phyloP scores from a whole-genome alignment of 2,888 invertebrate species.

The Drosophila nigritarsus region DNA sequence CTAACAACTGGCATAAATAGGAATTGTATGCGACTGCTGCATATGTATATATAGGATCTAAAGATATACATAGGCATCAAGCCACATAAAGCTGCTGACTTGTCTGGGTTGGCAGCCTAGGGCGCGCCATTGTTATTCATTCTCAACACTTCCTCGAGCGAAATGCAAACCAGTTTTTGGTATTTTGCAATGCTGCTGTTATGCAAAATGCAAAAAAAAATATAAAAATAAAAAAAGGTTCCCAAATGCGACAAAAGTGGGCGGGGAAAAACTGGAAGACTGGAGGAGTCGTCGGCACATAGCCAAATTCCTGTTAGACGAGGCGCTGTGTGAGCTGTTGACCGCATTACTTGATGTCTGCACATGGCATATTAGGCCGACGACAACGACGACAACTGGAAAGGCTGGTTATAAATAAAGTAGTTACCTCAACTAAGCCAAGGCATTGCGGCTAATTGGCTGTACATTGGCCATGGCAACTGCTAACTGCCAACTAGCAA shows the following conservation, averaged over 20 bases:
- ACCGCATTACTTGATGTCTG: conserved; percentile 62
- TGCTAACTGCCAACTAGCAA: conserved; percentile 27
- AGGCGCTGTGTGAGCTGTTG: conserved; percentile 36
- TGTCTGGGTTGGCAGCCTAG: conserved; percentile 28
- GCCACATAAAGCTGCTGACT: conserved; percentile 12
- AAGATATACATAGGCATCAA: background rate
- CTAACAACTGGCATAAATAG: background rate
- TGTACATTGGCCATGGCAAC: conserved; percentile 46
- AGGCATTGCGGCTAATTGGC: conserved; percentile 65
- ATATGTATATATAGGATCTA: background rate
- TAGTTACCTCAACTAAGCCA: conserved; percentile 67
- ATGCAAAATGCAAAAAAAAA: conserved; percentile 46
- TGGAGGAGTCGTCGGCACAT: conserved; percentile 20
- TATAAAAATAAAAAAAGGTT: conserved; percentile 11
- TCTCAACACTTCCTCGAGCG: conserved; percentile 42
- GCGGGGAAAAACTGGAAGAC: conserved; percentile 38
- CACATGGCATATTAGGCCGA: conserved; percentile 30
- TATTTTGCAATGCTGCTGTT: conserved; percentile 53
- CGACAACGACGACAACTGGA: conserved; percentile 49
- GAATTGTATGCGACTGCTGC: background rate
- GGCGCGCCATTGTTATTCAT: conserved; percentile 41
- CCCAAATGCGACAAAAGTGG: conserved; percentile 45
- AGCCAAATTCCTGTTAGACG: conserved; percentile 61
- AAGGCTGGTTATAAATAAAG: conserved; percentile 59
- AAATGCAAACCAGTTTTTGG: conserved; percentile 55